A percentile compares a stretch with the other conserved stretches of the same genome.
Conservation (phyloP, 2,888 invertebrate genomes). For the Lymantria dispar region DNA sequence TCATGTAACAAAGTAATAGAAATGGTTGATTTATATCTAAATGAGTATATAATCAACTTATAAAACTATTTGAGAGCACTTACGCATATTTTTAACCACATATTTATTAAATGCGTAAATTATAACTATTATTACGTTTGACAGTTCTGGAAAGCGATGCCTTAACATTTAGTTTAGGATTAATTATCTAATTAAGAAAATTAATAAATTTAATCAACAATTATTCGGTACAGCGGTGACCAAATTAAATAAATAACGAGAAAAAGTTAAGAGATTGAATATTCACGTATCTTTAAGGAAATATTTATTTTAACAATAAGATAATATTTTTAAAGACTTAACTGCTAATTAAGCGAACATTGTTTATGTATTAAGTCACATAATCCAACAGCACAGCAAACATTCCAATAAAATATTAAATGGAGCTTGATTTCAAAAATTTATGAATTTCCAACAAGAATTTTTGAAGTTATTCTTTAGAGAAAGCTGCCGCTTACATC, state of each 20-base stretch:
- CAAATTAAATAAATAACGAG: slow-evolving; percentile 1
- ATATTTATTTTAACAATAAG: slow-evolving; percentile 33
- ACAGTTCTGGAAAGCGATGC: too few species aligned
- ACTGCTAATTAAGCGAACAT: slow-evolving; percentile 22
- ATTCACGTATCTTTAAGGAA: slow-evolving; percentile 20
- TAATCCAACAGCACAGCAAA: slow-evolving; percentile 45
- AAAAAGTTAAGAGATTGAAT: slow-evolving; percentile 3
- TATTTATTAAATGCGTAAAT: too few species aligned
- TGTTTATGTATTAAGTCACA: slow-evolving; percentile 16
- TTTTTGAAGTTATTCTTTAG: too few species aligned
- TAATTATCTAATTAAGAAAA: not conserved
- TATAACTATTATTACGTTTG: too few species aligned
- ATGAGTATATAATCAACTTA: too few species aligned
- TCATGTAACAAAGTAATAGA: too few species aligned
- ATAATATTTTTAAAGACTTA: slow-evolving; percentile 28
- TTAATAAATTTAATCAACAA: not conserved
- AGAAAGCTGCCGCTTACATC: too few species aligned
- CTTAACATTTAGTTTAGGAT: not conserved
- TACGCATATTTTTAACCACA: too few species aligned
- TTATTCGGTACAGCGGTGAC: not conserved
- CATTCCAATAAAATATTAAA: slow-evolving; percentile 37
- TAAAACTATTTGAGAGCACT: too few species aligned
- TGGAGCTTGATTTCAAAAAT: slow-evolving; percentile 8
- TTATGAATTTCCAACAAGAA: too few species aligned
- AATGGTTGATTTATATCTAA: too few species aligned